Conservation (phyloP, 2,888 invertebrate species). For the Phasia obesa region DNA sequence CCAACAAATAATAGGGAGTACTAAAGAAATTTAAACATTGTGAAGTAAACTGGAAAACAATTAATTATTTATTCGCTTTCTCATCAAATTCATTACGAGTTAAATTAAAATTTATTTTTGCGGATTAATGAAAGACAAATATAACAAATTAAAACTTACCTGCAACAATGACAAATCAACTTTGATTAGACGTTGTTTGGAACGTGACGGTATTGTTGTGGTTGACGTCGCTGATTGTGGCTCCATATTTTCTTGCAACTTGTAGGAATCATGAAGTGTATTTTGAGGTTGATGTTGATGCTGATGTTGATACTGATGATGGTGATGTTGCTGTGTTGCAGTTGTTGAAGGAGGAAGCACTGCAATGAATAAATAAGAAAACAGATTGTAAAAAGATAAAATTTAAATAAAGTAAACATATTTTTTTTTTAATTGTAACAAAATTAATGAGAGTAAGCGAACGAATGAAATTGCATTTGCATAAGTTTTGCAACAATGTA, state of each 20-base stretch:
- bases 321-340: conserved; percentile 61
- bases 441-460: conserved; percentile 29
- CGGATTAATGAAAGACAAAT: not conserved
- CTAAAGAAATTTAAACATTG: conserved; percentile 53
- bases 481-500: conserved; percentile 11
- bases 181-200: conserved; percentile 88
- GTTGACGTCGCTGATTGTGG: conserved; percentile 73
- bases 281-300: conserved; percentile 63
- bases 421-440: conserved; percentile 17
- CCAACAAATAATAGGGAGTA: conserved; percentile 58
- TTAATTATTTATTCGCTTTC: conserved; percentile 15
- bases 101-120: not conserved
- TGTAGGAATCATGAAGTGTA: conserved; percentile 74
- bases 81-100: not conserved
- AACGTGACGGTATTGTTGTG: conserved; percentile 79
- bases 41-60: conserved; percentile 36
- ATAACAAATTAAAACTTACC: conserved; percentile 82
- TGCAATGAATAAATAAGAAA: conserved; percentile 75
- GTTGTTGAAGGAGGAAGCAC: conserved; percentile 80
- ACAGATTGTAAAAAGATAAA: conserved; percentile 24
- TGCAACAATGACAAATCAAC: conserved; percentile 91
- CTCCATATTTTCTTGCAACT: conserved; percentile 78
- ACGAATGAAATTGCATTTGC: conserved; percentile 35
- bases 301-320: conserved; percentile 64
- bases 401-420: conserved; percentile 33